Conservation (phyloP, 2,113 vertebrate species). For the Sphyrna mokarran region DNA sequence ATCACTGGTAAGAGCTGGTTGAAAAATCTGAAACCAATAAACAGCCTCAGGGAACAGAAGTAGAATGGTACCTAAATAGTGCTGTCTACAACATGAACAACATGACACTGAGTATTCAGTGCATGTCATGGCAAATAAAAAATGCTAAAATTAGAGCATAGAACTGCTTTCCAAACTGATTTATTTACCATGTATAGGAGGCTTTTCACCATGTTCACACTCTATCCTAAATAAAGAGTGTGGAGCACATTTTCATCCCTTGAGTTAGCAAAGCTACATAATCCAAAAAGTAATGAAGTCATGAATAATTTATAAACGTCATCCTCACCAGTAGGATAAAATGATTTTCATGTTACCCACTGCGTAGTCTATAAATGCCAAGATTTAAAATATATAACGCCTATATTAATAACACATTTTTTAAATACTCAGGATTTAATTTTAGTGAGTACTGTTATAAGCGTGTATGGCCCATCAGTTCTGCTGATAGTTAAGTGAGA, state of each 20-base stretch:
- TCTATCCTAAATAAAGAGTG: background rate
- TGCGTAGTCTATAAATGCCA: background rate
- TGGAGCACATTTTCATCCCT: background rate
- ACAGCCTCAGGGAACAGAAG: background rate
- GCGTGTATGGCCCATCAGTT: background rate
- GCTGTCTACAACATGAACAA: background rate
- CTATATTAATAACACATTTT: slow-evolving; percentile 30
- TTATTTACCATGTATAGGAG: background rate
- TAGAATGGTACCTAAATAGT: background rate
- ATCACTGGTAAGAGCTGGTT: background rate
- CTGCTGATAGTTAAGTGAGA: background rate
- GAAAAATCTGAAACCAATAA: background rate
- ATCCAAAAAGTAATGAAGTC: background rate
- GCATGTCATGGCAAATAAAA: background rate
- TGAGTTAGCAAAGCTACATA: background rate
- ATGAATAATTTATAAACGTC: slow-evolving; percentile 1
- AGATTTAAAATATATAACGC: background rate
- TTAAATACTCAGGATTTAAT: slow-evolving; percentile 25
- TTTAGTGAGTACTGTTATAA: slow-evolving; percentile 7
- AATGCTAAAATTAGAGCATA: background rate
- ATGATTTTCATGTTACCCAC: background rate
- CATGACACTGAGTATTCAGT: background rate
- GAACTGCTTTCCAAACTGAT: background rate
- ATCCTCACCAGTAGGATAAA: slow-evolving; percentile 28
- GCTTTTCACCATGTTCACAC: background rate